These are phyloP conservation scores for Neodiprion pinetum DNA, from an alignment of 1,140 invertebrate species.

Conservation along the genomic window DNA sequence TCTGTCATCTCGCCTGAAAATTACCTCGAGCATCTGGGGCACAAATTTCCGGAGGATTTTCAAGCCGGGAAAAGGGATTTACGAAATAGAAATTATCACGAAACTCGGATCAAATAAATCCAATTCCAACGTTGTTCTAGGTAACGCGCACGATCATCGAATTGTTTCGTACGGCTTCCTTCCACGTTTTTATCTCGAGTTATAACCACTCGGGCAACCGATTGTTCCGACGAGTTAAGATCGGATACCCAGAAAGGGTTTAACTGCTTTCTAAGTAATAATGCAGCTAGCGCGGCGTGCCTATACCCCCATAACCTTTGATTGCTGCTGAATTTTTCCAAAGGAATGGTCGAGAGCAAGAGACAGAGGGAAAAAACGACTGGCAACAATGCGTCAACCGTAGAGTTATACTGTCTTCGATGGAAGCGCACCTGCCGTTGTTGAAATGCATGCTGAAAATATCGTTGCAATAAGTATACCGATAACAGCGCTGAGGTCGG, in stretches of 20 bases:
- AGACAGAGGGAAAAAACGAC: too few species aligned
- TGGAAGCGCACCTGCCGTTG: too few species aligned
- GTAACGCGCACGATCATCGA: background rate
- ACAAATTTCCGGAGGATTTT: too few species aligned
- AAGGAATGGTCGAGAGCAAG: too few species aligned
- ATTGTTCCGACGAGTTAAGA: background rate
- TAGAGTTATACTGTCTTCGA: too few species aligned
- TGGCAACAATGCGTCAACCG: too few species aligned
- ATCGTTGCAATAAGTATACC: too few species aligned
- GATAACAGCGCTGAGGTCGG: too few species aligned
- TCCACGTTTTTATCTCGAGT: background rate
- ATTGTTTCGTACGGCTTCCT: background rate
- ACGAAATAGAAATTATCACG: too few species aligned
- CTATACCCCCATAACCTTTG: background rate
- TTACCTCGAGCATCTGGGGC: too few species aligned
- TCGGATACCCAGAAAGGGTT: slow-evolving; percentile 2
- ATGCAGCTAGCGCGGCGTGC: background rate
- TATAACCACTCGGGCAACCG: background rate
- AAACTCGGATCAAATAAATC: background rate
- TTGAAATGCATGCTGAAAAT: too few species aligned
- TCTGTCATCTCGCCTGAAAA: background rate
- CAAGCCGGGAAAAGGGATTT: too few species aligned
- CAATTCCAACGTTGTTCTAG: background rate
- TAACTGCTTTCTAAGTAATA: background rate
- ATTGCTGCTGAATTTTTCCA: background rate